Evolutionary conservation across 2,113 vertebrate genomes (phyloP).

Genomic region (Zosterops borbonicus): DNA sequence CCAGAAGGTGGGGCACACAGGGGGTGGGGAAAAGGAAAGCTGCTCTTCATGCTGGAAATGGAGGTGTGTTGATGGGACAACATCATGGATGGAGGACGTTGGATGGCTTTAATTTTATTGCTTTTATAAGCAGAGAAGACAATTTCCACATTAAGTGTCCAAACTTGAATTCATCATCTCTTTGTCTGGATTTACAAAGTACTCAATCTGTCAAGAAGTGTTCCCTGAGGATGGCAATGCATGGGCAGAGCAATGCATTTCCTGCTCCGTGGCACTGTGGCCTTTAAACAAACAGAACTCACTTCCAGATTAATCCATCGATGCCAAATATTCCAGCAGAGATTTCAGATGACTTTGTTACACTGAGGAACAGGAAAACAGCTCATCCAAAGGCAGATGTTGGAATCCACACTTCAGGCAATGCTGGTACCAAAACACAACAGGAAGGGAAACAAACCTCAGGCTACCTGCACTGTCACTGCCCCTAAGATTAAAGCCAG

Average conservation of each 20-base stretch:
- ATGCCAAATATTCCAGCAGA: neutral
- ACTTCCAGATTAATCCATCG: neutral
- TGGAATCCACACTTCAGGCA: neutral
- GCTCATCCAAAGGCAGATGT: neutral
- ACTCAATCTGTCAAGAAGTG: neutral
- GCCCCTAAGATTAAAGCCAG: neutral
- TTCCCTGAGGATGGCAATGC: neutral
- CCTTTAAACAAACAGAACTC: neutral
- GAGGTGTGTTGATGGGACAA: neutral
- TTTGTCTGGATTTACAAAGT: neutral
- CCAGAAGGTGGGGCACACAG: neutral
- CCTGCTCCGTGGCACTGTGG: neutral
- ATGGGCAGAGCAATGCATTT: neutral
- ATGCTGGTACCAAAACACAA: neutral
- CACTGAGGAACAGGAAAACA: neutral
- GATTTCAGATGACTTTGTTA: neutral
- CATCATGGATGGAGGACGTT: fast-evolving
- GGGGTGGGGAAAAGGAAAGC: neutral
- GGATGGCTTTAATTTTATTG: neutral
- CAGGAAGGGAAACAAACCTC: neutral
- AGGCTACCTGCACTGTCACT: neutral
- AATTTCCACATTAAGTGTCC: neutral
- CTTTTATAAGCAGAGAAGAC: neutral
- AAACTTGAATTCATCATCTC: neutral
- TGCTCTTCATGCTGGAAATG: neutral